A percentile compares a stretch with the other conserved stretches of the same genome.
Conservation (phyloP, 2,888 invertebrate genomes). For the Macaria notata region DNA sequence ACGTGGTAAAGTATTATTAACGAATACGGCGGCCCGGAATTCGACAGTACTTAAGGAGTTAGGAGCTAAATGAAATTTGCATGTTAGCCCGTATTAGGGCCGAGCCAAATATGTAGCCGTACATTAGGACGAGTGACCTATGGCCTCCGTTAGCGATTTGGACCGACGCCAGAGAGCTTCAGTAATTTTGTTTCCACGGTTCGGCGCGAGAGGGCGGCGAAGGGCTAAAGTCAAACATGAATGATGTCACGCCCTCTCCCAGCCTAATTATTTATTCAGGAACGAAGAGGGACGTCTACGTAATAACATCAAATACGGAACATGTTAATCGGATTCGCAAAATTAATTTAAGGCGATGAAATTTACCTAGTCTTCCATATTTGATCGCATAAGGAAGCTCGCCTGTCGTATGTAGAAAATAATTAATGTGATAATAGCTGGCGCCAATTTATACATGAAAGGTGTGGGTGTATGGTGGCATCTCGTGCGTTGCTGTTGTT, state of each 20-base stretch:
- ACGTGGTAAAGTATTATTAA: conserved; percentile 30
- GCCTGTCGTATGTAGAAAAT: conserved; percentile 5
- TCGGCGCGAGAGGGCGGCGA: conserved; percentile 23
- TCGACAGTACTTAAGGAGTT: conserved; percentile 23
- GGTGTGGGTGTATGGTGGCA: conserved; percentile 10
- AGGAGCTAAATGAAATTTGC: conserved; percentile 29
- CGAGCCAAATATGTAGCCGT: conserved; percentile 57
- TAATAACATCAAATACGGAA: conserved; percentile 25
- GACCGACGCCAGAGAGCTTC: conserved; percentile 56
- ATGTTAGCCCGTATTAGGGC: conserved; percentile 30
- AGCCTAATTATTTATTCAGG: conserved; percentile 26
- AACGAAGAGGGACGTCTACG: conserved; percentile 22
- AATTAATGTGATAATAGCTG: not conserved
- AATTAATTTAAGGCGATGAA: conserved; percentile 19
- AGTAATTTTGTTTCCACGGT: conserved; percentile 42
- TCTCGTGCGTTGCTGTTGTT: conserved; percentile 18
- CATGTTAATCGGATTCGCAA: conserved; percentile 19
- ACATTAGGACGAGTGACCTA: conserved; percentile 70
- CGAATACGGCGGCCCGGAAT: conserved; percentile 13
- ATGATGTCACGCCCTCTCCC: conserved; percentile 21
- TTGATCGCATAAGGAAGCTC: conserved; percentile 3
- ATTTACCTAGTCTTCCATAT: conserved; percentile 11
- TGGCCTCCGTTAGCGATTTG: conserved; percentile 61
- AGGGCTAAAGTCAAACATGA: conserved; percentile 30
- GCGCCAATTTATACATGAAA: conserved; percentile 6